phyloP scores from a whole-genome alignment of 37 sponge, comb jelly and placozoan genomes.

The Bolinopsis microptera region DNA sequence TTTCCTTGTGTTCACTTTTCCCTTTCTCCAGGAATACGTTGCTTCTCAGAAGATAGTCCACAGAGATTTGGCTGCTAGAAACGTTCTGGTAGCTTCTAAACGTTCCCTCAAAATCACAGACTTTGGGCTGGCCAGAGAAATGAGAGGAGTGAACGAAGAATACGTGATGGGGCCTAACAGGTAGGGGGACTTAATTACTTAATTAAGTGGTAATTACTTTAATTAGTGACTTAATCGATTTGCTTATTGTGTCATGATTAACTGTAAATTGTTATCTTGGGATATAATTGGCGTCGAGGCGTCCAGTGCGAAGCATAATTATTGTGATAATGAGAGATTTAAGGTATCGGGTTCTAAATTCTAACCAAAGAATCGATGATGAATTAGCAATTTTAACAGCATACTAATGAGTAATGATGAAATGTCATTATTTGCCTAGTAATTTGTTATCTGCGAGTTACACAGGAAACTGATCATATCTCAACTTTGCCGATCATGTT shows the following conservation, averaged over 20 bases:
- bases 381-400: too few relatives aligned
- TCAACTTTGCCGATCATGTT: too few relatives aligned
- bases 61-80: conserved; percentile 51
- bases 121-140: conserved; percentile 57
- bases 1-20: neutral
- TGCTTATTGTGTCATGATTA: too few relatives aligned
- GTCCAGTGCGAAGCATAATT: neutral
- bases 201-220: neutral
- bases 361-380: too few relatives aligned
- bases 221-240: neutral
- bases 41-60: conserved; percentile 64
- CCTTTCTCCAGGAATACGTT: conserved; percentile 50
- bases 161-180: conserved; percentile 66
- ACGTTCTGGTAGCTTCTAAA: conserved; percentile 54
- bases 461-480: too few relatives aligned
- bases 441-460: too few relatives aligned
- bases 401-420: too few relatives aligned
- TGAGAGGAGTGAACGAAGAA: conserved; percentile 58
- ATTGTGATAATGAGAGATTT: neutral
- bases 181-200: conserved; percentile 61
- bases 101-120: conserved; percentile 61
- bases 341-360: too few relatives aligned
- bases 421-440: too few relatives aligned
- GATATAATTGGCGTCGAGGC: neutral
- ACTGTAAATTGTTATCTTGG: neutral